A percentile compares a stretch with the other conserved stretches of the same genome.
phyloP scores from a whole-genome alignment of 1,140 invertebrate species.

The Phenacoccus solenopsis region DNA sequence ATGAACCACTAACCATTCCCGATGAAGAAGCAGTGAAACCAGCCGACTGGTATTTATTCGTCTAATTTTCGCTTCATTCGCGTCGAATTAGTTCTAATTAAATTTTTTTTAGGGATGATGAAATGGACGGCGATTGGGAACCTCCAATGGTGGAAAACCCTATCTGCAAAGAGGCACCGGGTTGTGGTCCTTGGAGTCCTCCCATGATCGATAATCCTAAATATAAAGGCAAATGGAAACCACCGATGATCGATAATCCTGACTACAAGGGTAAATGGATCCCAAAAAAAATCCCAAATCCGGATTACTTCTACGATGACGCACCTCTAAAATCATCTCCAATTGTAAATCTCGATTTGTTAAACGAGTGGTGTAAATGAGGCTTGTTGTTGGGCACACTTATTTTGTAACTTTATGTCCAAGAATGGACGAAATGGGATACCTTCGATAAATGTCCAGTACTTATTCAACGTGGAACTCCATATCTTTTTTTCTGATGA shows the following conservation, averaged over 20 bases:
- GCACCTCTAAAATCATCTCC: constrained; percentile 82
- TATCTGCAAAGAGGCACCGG: constrained; percentile 63
- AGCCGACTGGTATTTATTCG: constrained; percentile 59
- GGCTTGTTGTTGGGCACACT: no score
- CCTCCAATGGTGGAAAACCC: constrained; percentile 86
- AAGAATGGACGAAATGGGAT: no score
- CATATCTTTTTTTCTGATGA: no score
- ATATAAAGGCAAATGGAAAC: constrained; percentile 85
- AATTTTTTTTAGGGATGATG: constrained; percentile 54
- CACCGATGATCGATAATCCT: constrained; percentile 84
- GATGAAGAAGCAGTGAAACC: constrained; percentile 81
- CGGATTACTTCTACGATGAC: constrained; percentile 84
- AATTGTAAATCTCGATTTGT: no score
- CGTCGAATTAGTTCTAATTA: not conserved
- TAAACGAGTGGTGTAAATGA: no score
- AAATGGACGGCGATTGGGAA: constrained; percentile 99
- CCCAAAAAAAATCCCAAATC: constrained; percentile 75
- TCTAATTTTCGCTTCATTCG: no score
- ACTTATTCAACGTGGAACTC: no score
- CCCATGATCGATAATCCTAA: constrained; percentile 79
- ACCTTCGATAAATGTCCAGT: no score
- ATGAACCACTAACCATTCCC: constrained; percentile 77
- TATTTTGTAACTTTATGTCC: no score
- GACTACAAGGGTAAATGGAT: constrained; percentile 90
- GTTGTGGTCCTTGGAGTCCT: constrained; percentile 84